Conservation (phyloP, 2,797 vertebrate genomes). For the Loriculus beryllinus region DNA sequence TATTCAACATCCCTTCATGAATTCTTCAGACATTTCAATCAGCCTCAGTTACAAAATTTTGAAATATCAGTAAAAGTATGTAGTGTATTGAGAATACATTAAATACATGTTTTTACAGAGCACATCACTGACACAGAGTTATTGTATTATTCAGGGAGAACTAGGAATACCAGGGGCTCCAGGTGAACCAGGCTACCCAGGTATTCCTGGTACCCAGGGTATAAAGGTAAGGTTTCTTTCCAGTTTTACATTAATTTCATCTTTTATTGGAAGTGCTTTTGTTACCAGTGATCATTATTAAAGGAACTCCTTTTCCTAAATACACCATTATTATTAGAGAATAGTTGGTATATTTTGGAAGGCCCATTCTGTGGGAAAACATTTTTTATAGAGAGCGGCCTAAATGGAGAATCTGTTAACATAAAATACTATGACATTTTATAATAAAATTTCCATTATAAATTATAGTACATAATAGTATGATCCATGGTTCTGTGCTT, state of each 20-base stretch:
- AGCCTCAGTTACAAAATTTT: background rate
- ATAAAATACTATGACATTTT: background rate
- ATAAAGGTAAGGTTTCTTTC: constrained; percentile 79
- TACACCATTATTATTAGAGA: background rate
- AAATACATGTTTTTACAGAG: background rate
- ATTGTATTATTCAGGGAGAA: constrained; percentile 81
- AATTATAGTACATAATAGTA: background rate
- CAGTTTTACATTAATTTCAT: background rate
- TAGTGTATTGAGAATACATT: background rate
- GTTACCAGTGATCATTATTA: background rate
- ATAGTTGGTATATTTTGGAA: background rate
- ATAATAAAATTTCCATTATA: background rate
- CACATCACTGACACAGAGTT: constrained; percentile 1
- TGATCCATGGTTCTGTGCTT: background rate
- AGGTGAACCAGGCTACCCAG: constrained; percentile 88
- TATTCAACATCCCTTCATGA: background rate
- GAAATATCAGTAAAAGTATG: background rate
- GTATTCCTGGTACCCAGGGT: constrained; percentile 86
- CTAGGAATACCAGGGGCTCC: constrained; percentile 78
- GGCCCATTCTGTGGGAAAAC: background rate
- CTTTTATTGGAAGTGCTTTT: background rate
- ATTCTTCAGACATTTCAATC: background rate
- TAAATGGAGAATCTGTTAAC: background rate
- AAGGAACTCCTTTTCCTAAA: background rate
- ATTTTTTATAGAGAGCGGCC: background rate